Percentiles rank a stretch among this genome's conserved stretches.
Conservation (phyloP, 2,113 vertebrate species). For the Shinisaurus crocodilurus region DNA sequence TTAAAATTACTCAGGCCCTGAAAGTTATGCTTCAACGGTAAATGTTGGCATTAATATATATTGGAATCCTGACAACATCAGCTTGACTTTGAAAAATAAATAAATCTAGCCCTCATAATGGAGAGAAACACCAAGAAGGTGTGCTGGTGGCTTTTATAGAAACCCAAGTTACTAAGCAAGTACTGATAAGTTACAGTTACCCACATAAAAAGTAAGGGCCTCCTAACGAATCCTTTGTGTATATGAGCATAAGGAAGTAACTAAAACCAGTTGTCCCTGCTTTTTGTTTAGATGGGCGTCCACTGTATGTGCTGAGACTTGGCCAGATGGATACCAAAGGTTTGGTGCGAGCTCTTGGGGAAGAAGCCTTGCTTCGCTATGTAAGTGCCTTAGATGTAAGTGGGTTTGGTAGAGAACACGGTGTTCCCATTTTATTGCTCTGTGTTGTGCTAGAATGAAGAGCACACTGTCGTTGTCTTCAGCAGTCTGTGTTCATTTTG, state of each 20-base stretch:
- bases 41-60: not conserved
- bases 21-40: not conserved
- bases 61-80: not conserved
- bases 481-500: constrained; percentile 16
- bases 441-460: not conserved
- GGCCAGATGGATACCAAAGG: constrained; percentile 99
- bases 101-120: not conserved
- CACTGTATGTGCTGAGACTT: constrained; percentile 91
- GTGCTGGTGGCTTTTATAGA: not conserved
- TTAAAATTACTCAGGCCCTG: not conserved
- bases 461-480: rapidly evolving
- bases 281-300: constrained; percentile 86
- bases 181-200: not conserved
- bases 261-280: not conserved
- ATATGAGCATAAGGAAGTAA: not conserved
- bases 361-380: constrained; percentile 90
- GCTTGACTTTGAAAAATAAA: not conserved
- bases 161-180: not conserved
- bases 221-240: not conserved
- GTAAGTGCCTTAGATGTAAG: constrained; percentile 77
- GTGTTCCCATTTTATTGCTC: not conserved
- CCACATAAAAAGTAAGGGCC: not conserved
- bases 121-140: not conserved
- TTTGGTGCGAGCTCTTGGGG: constrained; percentile 90
- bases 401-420: not conserved